Conservation (phyloP, 2,888 invertebrate species). For the Drosophila anomalata region DNA sequence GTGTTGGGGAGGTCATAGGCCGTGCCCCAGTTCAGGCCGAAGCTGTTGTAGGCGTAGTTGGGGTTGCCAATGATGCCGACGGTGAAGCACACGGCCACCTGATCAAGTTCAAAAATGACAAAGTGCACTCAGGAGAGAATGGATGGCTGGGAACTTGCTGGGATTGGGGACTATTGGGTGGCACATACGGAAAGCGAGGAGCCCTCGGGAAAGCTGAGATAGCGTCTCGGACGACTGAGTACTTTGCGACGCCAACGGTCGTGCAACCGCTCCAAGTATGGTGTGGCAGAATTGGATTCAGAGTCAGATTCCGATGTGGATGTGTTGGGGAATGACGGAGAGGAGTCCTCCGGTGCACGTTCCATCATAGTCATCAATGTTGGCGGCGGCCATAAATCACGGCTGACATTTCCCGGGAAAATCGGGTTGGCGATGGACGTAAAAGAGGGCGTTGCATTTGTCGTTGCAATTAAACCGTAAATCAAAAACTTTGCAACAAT, state of each 20-base stretch:
- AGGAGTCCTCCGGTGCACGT: conserved; percentile 54
- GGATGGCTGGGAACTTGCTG: conserved; percentile 5
- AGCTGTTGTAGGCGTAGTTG: conserved; percentile 86
- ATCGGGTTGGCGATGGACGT: conserved; percentile 8
- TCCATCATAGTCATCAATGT: conserved; percentile 74
- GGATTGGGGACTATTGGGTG: conserved; percentile 1
- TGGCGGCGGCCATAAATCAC: conserved; percentile 71
- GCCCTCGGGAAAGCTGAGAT: conserved; percentile 86
- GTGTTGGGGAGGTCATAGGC: conserved; percentile 87
- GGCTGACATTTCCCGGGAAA: conserved; percentile 44
- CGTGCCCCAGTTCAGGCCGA: conserved; percentile 89
- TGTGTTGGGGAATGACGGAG: conserved; percentile 5
- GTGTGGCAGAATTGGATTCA: conserved; percentile 7
- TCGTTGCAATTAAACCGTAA: conserved; percentile 74
- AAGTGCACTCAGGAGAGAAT: conserved; percentile 2
- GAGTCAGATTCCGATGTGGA: conserved; percentile 17
- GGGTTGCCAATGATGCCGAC: conserved; percentile 86
- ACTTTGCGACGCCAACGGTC: conserved; percentile 45
- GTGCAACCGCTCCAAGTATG: conserved; percentile 12
- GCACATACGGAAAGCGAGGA: conserved; percentile 85
- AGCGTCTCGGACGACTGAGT: conserved; percentile 80
- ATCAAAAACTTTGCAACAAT: conserved; percentile 76
- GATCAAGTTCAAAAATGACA: conserved; percentile 34
- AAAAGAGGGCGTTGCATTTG: conserved; percentile 58
- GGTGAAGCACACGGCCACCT: conserved; percentile 87